A percentile compares a stretch with the other conserved stretches of the same genome.
These are phyloP conservation scores for Drosophila lowei DNA, from an alignment of 1,140 invertebrate species.

Conservation along the genomic window DNA sequence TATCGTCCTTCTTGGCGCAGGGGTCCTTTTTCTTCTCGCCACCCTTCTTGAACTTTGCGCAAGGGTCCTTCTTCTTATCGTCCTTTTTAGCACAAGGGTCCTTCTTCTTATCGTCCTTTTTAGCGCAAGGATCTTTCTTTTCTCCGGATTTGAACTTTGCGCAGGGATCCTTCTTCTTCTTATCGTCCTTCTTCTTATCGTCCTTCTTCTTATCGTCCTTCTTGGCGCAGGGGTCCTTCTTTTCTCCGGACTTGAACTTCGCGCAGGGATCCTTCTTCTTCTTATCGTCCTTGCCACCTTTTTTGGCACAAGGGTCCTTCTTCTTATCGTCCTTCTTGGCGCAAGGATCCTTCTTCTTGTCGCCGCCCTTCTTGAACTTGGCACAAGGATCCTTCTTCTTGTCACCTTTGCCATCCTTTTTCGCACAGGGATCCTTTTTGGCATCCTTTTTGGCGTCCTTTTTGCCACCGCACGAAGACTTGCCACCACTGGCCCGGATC, in stretches of 20 bases:
- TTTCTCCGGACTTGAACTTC: constrained; percentile 2
- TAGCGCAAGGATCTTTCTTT: constrained; percentile 16
- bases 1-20: constrained; percentile 33
- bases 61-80: neutral
- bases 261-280: constrained; percentile 39
- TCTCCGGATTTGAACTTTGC: constrained; percentile 2
- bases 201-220: neutral
- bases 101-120: constrained; percentile 1
- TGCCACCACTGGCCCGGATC: constrained; percentile 8
- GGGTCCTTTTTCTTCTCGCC: constrained; percentile 23
- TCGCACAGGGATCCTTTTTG: constrained; percentile 13
- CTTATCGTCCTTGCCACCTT: neutral
- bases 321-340: constrained; percentile 24
- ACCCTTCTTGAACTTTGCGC: constrained; percentile 16
- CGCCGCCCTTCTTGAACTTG: too few relatives aligned
- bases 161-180: constrained; percentile 35
- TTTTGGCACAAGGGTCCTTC: constrained; percentile 24
- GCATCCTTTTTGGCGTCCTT: constrained; percentile 34
- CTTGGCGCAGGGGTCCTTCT: neutral
- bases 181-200: neutral
- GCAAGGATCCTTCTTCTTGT: constrained; percentile 40
- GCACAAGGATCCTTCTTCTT: constrained; percentile 42
- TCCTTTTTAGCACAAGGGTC: constrained; percentile 3
- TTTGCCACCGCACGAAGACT: constrained; percentile 17
- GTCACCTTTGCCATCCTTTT: neutral